A percentile compares a stretch with the other conserved stretches of the same genome.
These are phyloP conservation scores for Melangyna quadrimaculata DNA, from an alignment of 2,888 invertebrate species.

Conservation along the genomic window DNA sequence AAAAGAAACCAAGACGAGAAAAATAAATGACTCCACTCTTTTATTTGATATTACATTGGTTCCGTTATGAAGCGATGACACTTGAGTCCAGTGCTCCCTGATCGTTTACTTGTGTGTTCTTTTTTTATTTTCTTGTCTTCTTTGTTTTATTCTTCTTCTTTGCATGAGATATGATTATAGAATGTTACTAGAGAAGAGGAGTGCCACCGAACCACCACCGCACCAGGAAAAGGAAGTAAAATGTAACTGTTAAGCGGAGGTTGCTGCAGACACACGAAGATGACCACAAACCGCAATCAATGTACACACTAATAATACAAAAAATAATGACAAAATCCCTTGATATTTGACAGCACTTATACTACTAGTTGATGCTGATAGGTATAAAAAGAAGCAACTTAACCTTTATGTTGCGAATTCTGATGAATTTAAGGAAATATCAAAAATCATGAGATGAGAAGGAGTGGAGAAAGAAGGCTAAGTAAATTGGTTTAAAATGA, in stretches of 20 bases:
- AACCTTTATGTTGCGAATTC: neutral
- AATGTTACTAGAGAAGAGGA: neutral
- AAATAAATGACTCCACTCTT: conserved; percentile 38
- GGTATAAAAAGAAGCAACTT: neutral
- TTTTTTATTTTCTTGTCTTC: neutral
- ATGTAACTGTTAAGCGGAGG: conserved; percentile 17
- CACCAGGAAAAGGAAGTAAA: conserved; percentile 34
- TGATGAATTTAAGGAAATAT: neutral
- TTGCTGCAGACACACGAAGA: conserved; percentile 15
- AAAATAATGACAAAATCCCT: neutral
- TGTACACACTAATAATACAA: neutral
- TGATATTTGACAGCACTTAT: neutral
- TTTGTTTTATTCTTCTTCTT: conserved; percentile 3
- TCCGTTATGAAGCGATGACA: conserved; percentile 71
- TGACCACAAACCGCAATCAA: conserved; percentile 56
- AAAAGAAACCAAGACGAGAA: neutral
- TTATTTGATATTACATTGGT: conserved; percentile 70
- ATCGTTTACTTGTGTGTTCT: conserved; percentile 20
- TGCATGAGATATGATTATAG: neutral
- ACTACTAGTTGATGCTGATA: neutral
- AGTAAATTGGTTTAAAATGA: neutral
- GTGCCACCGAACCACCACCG: neutral
- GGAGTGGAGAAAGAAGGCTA: neutral
- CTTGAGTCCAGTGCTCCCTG: conserved; percentile 67
- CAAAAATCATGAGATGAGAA: neutral